A percentile compares a stretch with the other conserved stretches of the same genome.
phyloP scores from a whole-genome alignment of 1,140 invertebrate genomes.

The Gonatopus flavifemur region DNA sequence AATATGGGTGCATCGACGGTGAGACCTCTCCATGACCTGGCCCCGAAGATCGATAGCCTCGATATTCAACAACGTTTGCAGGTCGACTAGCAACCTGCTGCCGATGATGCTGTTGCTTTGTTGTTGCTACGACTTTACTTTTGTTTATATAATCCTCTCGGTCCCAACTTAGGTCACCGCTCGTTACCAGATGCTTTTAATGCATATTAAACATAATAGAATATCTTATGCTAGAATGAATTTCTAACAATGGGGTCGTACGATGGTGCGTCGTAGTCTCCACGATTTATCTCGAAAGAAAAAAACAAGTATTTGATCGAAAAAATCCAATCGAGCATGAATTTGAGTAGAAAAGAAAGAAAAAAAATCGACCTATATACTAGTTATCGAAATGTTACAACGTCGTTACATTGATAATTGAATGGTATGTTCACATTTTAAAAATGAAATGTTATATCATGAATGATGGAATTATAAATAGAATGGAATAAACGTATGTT shows the following conservation, averaged over 20 bases:
- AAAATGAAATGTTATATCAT: no score
- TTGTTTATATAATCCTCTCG: no score
- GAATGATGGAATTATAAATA: no score
- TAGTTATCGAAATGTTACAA: no score
- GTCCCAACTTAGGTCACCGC: no score
- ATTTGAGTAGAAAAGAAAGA: no score
- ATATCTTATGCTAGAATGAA: neutral
- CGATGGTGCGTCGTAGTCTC: neutral
- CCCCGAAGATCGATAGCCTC: conserved; percentile 54
- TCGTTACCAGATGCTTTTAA: conserved; percentile 19
- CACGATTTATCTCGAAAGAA: neutral
- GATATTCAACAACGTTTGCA: conserved; percentile 42
- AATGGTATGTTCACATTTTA: no score
- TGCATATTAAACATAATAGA: conserved; percentile 10
- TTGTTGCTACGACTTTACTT: conserved; percentile 21
- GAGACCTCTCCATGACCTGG: conserved; percentile 44
- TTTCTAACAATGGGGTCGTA: neutral
- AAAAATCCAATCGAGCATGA: no score
- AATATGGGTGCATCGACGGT: conserved; percentile 23
- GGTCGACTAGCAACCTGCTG: conserved; percentile 20
- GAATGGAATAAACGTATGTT: no score
- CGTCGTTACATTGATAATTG: no score
- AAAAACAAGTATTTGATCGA: neutral
- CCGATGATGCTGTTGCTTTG: conserved; percentile 7
- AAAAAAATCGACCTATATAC: no score